A percentile compares a stretch with the other conserved stretches of the same genome.
These are phyloP conservation scores for Charadrius vociferus DNA, from an alignment of 2,113 vertebrate species.

Conservation along the genomic window DNA sequence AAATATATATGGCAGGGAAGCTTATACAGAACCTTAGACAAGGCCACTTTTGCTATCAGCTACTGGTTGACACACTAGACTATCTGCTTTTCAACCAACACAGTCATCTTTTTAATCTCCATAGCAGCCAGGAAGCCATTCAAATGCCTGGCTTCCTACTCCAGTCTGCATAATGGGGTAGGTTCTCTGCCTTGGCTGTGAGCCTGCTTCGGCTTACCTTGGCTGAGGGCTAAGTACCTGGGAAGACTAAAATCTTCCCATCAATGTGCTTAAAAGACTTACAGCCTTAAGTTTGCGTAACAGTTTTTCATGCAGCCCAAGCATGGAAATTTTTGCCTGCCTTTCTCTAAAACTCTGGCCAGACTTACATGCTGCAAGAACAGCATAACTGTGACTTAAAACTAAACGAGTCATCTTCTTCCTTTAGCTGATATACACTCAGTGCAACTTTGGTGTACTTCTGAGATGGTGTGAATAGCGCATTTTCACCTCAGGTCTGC, in stretches of 20 bases:
- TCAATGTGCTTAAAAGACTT: neutral
- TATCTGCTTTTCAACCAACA: neutral
- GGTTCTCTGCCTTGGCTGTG: neutral
- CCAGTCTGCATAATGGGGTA: neutral
- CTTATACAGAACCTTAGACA: neutral
- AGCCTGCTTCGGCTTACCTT: neutral
- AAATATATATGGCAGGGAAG: neutral
- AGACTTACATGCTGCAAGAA: neutral
- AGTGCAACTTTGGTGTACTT: neutral
- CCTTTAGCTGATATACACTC: neutral
- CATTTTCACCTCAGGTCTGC: neutral
- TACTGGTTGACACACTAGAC: neutral
- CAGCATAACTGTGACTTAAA: neutral
- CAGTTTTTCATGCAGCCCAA: neutral
- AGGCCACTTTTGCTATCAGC: neutral
- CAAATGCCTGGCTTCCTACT: neutral
- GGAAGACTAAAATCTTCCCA: neutral
- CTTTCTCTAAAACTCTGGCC: neutral
- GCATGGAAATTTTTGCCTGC: neutral
- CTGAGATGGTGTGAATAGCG: accelerated
- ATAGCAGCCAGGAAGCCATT: neutral
- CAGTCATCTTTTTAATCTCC: neutral
- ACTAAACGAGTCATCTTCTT: neutral
- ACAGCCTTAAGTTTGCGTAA: neutral
- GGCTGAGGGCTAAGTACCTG: neutral